Percentiles rank a stretch among this genome's conserved stretches.
Conservation (phyloP, 1,140 invertebrate genomes). For the Drusus annulatus region DNA sequence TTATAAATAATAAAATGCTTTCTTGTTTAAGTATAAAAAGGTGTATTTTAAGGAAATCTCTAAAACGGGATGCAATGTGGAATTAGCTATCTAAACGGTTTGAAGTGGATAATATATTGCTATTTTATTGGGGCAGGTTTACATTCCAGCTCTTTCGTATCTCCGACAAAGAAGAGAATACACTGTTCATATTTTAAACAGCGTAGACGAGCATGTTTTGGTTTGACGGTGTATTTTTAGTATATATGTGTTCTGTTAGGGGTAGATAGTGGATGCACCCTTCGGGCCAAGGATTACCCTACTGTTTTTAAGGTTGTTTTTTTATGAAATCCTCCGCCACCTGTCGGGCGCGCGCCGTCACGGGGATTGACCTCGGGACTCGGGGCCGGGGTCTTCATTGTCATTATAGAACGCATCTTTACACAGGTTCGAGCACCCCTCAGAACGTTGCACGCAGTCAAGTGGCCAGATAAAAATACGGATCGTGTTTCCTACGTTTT, state of each 20-base stretch:
- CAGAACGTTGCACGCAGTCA: no score
- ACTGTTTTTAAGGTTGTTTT: conserved; percentile 5
- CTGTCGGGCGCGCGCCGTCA: conserved; percentile 56
- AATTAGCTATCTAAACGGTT: conserved; percentile 2
- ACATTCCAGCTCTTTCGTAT: conserved; percentile 5
- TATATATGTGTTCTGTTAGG: no score
- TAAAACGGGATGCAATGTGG: neutral
- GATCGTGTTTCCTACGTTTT: no score
- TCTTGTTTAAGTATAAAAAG: no score
- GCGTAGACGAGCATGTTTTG: no score
- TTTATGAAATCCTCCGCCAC: conserved; percentile 38
- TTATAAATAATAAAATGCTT: no score
- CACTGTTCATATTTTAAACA: neutral
- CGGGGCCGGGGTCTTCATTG: conserved; percentile 28
- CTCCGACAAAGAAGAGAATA: neutral
- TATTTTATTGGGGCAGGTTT: no score
- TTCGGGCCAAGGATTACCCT: neutral
- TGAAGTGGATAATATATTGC: neutral
- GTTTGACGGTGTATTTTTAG: no score
- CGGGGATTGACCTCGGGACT: conserved; percentile 51
- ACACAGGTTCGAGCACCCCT: neutral
- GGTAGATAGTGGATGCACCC: conserved; percentile 4
- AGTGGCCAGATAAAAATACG: no score
- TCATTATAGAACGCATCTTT: conserved; percentile 34
- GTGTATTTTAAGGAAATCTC: neutral